Base-by-base conservation (phyloP, 2,888 invertebrate genomes). In the Epiblema foenella region DNA sequence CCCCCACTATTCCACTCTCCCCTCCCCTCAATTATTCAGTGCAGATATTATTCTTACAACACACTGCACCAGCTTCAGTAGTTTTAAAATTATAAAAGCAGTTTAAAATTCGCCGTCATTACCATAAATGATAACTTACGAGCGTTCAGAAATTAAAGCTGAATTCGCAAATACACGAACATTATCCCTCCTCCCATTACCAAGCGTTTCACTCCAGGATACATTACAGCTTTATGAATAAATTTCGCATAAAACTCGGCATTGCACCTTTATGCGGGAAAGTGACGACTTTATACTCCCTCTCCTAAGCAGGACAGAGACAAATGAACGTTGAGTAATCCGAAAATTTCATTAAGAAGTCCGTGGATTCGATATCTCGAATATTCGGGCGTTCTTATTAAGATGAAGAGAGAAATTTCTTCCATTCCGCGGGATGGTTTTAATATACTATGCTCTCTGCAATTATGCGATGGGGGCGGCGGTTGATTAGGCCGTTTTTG, bases 191-290 rank as follows among this genome's bases (percentile, higher is more conserved):
- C 84, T 83, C 80, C 87, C 89, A 91, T 91, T 91, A 91, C 90
- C 78, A 77, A 85, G 84, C 89, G 87, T 89, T 91, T 91, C 89
- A 89, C 91, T 91, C 85, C 83, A 83, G 90, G 91, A 93, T 93
- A 91, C 93, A 93, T 93, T 93, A 93, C 91, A 85, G 88, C 87
- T 93, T 93, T 93, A 94, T 94, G 94, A 94, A 94, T 94, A 94
- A 93, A 93, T 93, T 93, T 94, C 91, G 84, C 93, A 93, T 94
- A 93, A 93, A 93, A 92, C 90, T 92, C 87, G 77, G 83, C 83
- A 90, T 86, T 93, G 93, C 93, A 93, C 93, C 93, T 93, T 91
- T 85, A 88, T 81, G 85, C 74, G 79, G 76, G 86, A 90, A 79
- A 81, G 89, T 79, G 90, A 89, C 76, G 78, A 84, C 70, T 75